Conservation (phyloP, 53 echinoderm and acorn worm genomes). For the Glandiceps talaboti region DNA sequence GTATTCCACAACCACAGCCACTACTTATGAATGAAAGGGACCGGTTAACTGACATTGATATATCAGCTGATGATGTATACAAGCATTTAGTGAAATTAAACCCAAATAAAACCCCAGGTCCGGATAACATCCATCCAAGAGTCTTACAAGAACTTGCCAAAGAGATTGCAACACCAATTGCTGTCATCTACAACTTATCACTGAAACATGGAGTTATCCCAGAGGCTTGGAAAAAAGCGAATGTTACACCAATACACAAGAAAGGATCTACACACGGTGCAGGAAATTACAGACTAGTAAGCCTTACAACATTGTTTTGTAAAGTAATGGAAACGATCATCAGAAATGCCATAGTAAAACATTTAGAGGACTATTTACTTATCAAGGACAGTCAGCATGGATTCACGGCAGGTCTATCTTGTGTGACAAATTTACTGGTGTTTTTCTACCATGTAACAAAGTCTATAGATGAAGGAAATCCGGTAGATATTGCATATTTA, state of each 20-base stretch:
- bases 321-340: conserved; percentile 15
- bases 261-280: conserved; percentile 9
- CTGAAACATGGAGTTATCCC: conserved; percentile 12
- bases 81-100: background rate
- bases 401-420: conserved; percentile 11
- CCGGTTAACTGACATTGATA: background rate
- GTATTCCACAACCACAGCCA: background rate
- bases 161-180: background rate
- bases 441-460: conserved; percentile 6
- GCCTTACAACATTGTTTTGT: conserved; percentile 13
- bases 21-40: background rate
- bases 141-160: background rate
- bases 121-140: background rate
- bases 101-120: background rate
- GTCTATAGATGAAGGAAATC: conserved; percentile 10
- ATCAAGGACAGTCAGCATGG: conserved; percentile 9
- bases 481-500: conserved; percentile 20
- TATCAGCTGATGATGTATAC: conserved; percentile 5
- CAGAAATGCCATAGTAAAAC: conserved; percentile 3
- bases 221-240: conserved; percentile 14
- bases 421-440: conserved; percentile 8
- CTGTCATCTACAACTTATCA: conserved; percentile 11
- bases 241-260: conserved; percentile 19
- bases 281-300: conserved; percentile 21
- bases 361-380: background rate